Base-by-base conservation (phyloP, 2,113 vertebrate species). In the Hippocampus zosterae region DNA sequence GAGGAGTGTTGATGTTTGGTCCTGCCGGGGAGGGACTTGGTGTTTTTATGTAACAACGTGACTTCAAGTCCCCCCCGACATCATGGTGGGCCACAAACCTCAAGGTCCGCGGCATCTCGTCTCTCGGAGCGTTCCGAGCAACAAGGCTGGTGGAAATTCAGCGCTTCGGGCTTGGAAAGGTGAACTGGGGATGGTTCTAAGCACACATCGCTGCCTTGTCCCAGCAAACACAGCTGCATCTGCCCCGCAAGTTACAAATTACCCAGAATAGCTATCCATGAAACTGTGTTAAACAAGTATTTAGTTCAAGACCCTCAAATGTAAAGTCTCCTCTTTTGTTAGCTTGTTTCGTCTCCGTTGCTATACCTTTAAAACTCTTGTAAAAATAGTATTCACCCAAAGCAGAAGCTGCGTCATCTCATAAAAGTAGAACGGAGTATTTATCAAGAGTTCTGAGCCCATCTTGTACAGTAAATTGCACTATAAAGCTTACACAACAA, bases 221-320 rank as follows among this genome's bases (percentile, higher is more conserved):
- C 69, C 53, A 73, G 79, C 68, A 89, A 91, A 91, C 86, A 89
- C 88, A 92, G 86, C 85, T 89, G 87, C 50, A 73, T 13, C 52
- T 69, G 55, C 57, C 84, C 82, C 83, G 77, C 41, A 59, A 23
- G 27, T 81, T 82, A 85, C 73, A 80, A 78, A 67, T 67, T 65
- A 74, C 75, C 72, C 78, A 81, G 62, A 42, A 42, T 63, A 42
- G 19, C 37, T 68, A 64, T 78, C n/a, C 76, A 77, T 66, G 83
- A 66, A 50, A 65, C 72, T 74, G 61, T 72, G 73, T 70, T 64
- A 60, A 74, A 75, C 56, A 76, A 78, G 75, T 59, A 71, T 75
- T 79, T 50, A 56, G 69, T 42, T 65, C 25, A 46, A 65, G 63
- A 25, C 12, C 68, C n/a, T 71, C 25, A 19, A 71, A 72, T 29